phyloP scores from a whole-genome alignment of 2,888 invertebrate genomes.

The Drosophila macrospina region DNA sequence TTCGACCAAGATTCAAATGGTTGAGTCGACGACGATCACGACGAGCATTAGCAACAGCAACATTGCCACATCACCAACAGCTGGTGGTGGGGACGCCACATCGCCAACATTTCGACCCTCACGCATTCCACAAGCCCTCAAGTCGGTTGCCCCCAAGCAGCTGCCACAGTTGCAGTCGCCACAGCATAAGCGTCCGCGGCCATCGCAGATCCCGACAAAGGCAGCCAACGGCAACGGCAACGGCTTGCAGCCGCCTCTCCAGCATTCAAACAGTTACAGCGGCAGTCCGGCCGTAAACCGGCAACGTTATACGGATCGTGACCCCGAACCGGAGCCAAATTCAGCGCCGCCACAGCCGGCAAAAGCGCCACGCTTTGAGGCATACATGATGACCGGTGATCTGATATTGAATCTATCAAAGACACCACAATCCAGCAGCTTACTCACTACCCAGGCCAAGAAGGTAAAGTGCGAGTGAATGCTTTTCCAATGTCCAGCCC shows the following conservation, averaged over 20 bases:
- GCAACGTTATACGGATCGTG: constrained; percentile 54
- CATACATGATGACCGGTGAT: constrained; percentile 99
- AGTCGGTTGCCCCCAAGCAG: constrained; percentile 80
- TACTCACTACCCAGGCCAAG: constrained; percentile 87
- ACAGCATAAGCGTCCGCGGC: constrained; percentile 83
- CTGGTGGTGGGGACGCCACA: constrained; percentile 63
- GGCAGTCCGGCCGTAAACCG: constrained; percentile 71
- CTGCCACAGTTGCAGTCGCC: constrained; percentile 83
- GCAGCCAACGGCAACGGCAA: constrained; percentile 74
- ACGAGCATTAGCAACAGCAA: constrained; percentile 60
- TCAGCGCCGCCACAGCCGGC: constrained; percentile 84
- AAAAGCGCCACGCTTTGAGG: constrained; percentile 90
- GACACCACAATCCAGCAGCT: constrained; percentile 89
- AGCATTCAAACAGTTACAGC: constrained; percentile 80
- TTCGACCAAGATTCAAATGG: constrained; percentile 82
- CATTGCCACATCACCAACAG: constrained; percentile 60
- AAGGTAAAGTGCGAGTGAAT: constrained; percentile 74
- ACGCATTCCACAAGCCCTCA: constrained; percentile 87
- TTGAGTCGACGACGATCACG: constrained; percentile 71
- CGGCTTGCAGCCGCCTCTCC: constrained; percentile 60
- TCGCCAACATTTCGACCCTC: constrained; percentile 85
- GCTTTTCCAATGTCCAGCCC: too few species aligned
- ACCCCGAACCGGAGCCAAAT: constrained; percentile 75
- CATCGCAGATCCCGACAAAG: constrained; percentile 85
- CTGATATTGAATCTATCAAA: constrained; percentile 96